Percentiles rank a stretch among this genome's conserved stretches.
phyloP scores from a whole-genome alignment of 2,113 vertebrate species.

The Puma concolor region DNA sequence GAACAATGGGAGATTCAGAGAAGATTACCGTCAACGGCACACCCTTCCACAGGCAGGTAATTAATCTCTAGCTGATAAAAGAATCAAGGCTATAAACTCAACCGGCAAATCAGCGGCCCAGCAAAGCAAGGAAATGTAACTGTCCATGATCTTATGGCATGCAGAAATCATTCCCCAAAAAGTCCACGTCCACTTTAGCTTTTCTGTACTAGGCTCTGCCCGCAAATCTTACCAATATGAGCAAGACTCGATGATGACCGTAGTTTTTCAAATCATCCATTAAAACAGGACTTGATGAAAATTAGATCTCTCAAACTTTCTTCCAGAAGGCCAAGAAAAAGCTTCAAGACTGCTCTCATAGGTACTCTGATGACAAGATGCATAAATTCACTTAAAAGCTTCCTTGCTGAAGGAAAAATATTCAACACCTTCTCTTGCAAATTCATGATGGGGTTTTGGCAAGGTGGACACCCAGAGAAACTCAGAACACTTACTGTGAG shows the following conservation, averaged over 20 bases:
- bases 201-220: background rate
- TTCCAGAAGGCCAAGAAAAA: conserved; percentile 17
- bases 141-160: conserved; percentile 30
- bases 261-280: background rate
- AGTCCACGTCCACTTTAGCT: background rate
- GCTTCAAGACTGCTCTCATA: background rate
- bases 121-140: conserved; percentile 52
- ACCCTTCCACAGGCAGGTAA: background rate
- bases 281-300: background rate
- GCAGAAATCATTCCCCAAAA: background rate
- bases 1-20: conserved; percentile 54
- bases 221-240: background rate
- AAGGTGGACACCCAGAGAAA: background rate
- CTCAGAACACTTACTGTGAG: background rate
- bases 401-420: conserved; percentile 2
- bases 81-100: conserved; percentile 62
- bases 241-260: background rate
- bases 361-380: background rate
- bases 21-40: conserved; percentile 36
- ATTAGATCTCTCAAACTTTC: background rate
- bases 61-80: conserved; percentile 65
- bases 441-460: background rate
- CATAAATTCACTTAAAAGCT: background rate
- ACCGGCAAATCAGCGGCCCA: background rate
- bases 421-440: background rate